A percentile compares a stretch with the other conserved stretches of the same genome.
Evolutionary conservation across 2,113 vertebrate genomes (phyloP).

Genomic region (Eublepharis macularius): DNA sequence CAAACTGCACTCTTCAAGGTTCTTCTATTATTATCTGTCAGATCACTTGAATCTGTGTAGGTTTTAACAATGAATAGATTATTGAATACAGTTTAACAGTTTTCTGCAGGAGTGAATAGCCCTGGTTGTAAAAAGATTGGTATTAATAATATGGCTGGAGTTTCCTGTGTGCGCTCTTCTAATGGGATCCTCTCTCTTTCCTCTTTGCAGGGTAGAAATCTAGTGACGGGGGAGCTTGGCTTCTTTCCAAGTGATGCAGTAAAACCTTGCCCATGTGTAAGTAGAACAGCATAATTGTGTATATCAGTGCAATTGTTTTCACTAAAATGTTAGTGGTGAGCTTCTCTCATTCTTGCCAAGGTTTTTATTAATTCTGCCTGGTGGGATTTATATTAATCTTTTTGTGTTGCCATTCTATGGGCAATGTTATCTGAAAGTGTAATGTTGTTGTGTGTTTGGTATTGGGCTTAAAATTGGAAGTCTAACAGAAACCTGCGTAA

Average conservation of each 20-base stretch:
- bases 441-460: constrained; percentile 15
- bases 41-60: constrained; percentile 7
- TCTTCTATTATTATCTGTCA: background rate
- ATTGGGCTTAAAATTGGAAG: constrained; percentile 7
- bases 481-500: constrained; percentile 28
- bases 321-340: constrained; percentile 19
- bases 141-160: no score
- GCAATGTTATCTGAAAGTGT: constrained; percentile 27
- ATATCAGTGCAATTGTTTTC: constrained; percentile 26
- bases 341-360: background rate
- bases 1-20: background rate
- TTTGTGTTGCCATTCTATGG: background rate
- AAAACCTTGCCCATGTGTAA: constrained; percentile 94
- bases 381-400: background rate
- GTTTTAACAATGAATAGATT: background rate
- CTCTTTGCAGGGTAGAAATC: constrained; percentile 87
- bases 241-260: constrained; percentile 96
- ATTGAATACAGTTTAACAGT: background rate
- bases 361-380: constrained; percentile 45
- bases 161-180: constrained; percentile 5
- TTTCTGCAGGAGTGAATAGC: background rate
- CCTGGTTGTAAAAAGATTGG: background rate
- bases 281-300: constrained; percentile 64
- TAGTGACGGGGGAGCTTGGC: constrained; percentile 90
- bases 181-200: constrained; percentile 63